These are phyloP conservation scores for Passerculus sandwichensis DNA, from an alignment of 2,797 vertebrate species.

Conservation along the genomic window DNA sequence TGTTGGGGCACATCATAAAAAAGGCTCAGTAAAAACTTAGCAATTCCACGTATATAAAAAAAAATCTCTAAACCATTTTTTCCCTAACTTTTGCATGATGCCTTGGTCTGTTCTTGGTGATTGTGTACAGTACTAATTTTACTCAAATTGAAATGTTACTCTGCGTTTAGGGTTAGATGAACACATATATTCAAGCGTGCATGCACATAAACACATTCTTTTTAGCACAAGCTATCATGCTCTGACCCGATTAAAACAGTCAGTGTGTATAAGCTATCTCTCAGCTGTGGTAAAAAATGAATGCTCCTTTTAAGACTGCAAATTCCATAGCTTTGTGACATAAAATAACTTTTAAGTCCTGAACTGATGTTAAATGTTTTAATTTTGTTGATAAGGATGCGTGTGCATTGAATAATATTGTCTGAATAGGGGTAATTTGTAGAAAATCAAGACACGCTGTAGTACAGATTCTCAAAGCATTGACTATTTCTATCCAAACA, in stretches of 20 bases:
- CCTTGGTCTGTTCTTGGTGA: neutral
- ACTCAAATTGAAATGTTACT: neutral
- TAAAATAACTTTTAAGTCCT: neutral
- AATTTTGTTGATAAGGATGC: neutral
- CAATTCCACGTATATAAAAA: neutral
- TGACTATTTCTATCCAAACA: neutral
- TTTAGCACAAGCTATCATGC: neutral
- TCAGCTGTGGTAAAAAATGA: neutral
- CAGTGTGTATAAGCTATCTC: neutral
- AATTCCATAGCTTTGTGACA: neutral
- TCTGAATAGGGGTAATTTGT: neutral
- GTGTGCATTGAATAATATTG: neutral
- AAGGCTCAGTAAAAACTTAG: conserved; percentile 31
- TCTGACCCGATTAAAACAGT: neutral
- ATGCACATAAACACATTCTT: neutral
- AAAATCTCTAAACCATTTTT: neutral
- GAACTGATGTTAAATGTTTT: neutral
- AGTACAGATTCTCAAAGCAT: neutral
- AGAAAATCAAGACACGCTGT: conserved; percentile 4
- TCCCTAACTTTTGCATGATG: neutral
- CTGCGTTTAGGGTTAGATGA: neutral
- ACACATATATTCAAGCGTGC: fast-evolving
- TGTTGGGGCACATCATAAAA: conserved; percentile 4
- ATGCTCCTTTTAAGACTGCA: neutral
- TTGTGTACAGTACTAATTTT: neutral